These are phyloP conservation scores for Drosophila melanogaster DNA, from an alignment of 1,140 invertebrate species.

Conservation along the genomic window DNA sequence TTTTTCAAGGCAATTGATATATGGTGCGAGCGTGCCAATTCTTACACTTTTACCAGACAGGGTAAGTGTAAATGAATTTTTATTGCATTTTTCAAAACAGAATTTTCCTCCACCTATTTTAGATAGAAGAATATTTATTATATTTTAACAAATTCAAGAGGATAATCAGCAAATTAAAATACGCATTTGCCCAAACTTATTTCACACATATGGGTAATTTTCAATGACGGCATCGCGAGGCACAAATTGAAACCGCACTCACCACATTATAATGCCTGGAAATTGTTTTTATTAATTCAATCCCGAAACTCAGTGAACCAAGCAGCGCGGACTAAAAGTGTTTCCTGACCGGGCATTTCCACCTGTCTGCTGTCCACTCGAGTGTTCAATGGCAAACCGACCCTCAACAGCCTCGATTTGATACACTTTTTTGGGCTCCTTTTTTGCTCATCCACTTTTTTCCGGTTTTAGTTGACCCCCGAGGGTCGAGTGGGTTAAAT, in stretches of 20 bases:
- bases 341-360: conserved; percentile 23
- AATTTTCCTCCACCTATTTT: neutral
- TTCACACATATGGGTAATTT: conserved; percentile 14
- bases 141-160: no score
- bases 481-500: conserved; percentile 49
- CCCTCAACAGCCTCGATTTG: conserved; percentile 32
- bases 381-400: conserved; percentile 63
- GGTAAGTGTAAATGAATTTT: neutral
- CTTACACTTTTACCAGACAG: conserved; percentile 4
- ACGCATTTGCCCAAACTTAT: neutral
- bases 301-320: conserved; percentile 67
- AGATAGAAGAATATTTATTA: neutral
- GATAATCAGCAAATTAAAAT: no score
- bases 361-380: conserved; percentile 62
- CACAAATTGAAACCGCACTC: conserved; percentile 46
- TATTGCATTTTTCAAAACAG: neutral
- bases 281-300: conserved; percentile 78
- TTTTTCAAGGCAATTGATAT: conserved; percentile 80
- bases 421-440: conserved; percentile 29
- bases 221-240: conserved; percentile 42
- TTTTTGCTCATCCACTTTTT: conserved; percentile 22
- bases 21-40: conserved; percentile 64
- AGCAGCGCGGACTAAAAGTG: conserved; percentile 51
- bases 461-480: conserved; percentile 12
- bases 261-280: conserved; percentile 49